Conservation (phyloP, 2,797 vertebrate species). For the Cryptoprocta ferox region DNA sequence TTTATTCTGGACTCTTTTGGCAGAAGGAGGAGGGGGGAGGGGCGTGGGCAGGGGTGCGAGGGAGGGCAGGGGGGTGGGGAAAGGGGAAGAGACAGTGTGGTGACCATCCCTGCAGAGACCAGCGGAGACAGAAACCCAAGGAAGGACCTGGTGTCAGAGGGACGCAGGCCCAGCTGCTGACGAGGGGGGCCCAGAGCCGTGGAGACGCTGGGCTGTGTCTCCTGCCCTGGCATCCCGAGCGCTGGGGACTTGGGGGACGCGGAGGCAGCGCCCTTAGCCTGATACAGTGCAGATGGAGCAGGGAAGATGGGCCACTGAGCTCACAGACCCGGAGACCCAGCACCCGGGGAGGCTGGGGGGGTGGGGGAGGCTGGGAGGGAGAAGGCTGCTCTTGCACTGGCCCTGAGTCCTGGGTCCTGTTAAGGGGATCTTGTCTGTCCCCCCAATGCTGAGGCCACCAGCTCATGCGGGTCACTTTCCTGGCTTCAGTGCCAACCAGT, state of each 20-base stretch:
- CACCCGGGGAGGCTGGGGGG: too few species aligned
- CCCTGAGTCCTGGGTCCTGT: background rate
- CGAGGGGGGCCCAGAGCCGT: accelerated
- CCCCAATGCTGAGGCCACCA: background rate
- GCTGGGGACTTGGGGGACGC: too few species aligned
- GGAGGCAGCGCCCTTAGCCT: background rate
- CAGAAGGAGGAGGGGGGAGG: background rate
- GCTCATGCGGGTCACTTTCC: background rate
- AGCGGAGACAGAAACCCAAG: background rate
- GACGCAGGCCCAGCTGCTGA: background rate
- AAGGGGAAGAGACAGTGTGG: background rate
- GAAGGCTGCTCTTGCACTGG: accelerated
- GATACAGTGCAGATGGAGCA: background rate
- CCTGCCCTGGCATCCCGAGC: background rate
- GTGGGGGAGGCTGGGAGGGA: too few species aligned
- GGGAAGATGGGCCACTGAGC: background rate
- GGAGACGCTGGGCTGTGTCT: background rate
- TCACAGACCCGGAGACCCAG: background rate
- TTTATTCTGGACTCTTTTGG: background rate
- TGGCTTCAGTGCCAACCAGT: background rate
- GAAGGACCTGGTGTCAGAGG: background rate
- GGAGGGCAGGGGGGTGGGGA: too few species aligned
- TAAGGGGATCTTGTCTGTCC: background rate
- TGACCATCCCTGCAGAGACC: background rate
- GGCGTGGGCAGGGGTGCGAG: accelerated